phyloP scores from a whole-genome alignment of 37 sponge, comb jelly and placozoan genomes.

The Spongilla lacustris region DNA sequence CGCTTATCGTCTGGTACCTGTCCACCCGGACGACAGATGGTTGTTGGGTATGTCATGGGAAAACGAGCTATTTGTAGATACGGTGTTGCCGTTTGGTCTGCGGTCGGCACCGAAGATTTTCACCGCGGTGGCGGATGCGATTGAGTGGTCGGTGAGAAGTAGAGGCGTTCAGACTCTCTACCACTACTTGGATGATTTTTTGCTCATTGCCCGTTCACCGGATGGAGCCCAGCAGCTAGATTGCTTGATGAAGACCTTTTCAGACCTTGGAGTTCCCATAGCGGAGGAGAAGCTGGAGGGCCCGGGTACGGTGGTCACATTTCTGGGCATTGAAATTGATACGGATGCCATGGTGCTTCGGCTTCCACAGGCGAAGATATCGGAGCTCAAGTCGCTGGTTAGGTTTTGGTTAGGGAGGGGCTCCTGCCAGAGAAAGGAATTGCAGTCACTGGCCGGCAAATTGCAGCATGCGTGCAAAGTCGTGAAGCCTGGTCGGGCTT shows the following conservation, averaged over 20 bases:
- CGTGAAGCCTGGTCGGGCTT: not conserved
- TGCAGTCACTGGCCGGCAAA: not conserved
- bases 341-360: not conserved
- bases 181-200: constrained; percentile 2
- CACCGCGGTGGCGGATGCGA: constrained; percentile 4
- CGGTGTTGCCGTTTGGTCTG: constrained; percentile 12
- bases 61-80: constrained; percentile 5
- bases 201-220: not conserved
- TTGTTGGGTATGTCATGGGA: constrained; percentile 6
- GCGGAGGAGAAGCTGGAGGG: constrained; percentile 2
- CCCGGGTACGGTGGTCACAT: not conserved
- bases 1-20: constrained; percentile 5
- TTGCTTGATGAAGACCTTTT: too few species aligned
- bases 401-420: not conserved
- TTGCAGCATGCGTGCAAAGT: constrained; percentile 12
- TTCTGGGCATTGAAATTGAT: constrained; percentile 10
- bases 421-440: not conserved
- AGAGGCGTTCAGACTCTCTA: not conserved
- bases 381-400: not conserved
- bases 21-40: constrained; percentile 7
- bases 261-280: not conserved
- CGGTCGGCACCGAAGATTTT: constrained; percentile 20
- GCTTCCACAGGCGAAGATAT: not conserved
- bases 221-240: not conserved
- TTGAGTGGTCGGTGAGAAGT: not conserved